phyloP scores from a whole-genome alignment of 1,140 invertebrate species.

The Amphibalanus amphitrite region DNA sequence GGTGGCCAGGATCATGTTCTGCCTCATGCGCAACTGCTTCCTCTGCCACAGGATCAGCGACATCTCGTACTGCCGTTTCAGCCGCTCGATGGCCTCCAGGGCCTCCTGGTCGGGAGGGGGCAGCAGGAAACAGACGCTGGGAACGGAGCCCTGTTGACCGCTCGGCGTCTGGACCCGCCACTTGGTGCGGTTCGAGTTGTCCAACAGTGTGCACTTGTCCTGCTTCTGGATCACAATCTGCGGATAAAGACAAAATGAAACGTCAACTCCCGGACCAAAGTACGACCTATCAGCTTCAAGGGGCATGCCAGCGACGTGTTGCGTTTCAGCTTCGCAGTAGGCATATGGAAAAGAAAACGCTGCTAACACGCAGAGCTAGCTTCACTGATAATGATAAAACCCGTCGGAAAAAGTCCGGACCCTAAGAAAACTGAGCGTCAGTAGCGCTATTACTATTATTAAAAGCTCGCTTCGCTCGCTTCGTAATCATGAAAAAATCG shows the following conservation, averaged over 20 bases:
- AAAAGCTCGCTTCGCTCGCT: no score
- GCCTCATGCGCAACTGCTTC: slow-evolving; percentile 78
- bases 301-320: no score
- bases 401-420: no score
- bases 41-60: slow-evolving; percentile 83
- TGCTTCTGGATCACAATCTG: slow-evolving; percentile 76
- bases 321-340: no score
- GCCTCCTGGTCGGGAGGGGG: slow-evolving; percentile 83
- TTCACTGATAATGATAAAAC: no score
- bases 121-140: slow-evolving; percentile 74
- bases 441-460: no score
- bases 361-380: no score
- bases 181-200: slow-evolving; percentile 79
- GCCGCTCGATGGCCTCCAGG: slow-evolving; percentile 58
- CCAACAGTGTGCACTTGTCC: slow-evolving; percentile 72
- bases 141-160: slow-evolving; percentile 50
- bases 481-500: no score
- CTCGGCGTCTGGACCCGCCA: slow-evolving; percentile 69
- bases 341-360: no score
- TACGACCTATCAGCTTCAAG: no score
- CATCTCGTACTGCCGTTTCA: slow-evolving; percentile 75
- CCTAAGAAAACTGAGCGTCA: no score
- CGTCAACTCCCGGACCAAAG: no score
- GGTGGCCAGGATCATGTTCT: slow-evolving; percentile 97
- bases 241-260: slow-evolving; percentile 19